A percentile compares a stretch with the other conserved stretches of the same genome.
Conservation (phyloP, 2,113 vertebrate species). For the Turnix velox region DNA sequence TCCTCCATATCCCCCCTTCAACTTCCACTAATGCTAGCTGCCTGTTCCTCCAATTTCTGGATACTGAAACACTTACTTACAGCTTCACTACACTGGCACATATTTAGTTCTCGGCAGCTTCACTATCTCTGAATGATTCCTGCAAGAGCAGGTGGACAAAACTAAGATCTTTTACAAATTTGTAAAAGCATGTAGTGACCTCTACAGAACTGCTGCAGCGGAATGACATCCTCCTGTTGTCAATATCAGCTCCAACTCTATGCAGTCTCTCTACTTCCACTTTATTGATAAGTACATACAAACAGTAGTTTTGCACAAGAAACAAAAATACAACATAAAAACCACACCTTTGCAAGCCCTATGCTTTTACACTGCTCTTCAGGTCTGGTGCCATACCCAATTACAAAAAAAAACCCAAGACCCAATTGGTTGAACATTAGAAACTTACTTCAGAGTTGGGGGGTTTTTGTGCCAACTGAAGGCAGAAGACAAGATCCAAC, state of each 20-base stretch:
- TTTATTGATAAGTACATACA: not conserved
- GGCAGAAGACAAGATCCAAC: not conserved
- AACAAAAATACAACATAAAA: not conserved
- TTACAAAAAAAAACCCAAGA: not conserved
- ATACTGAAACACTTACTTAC: not conserved
- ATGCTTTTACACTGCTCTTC: not conserved
- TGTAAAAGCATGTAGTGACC: not conserved
- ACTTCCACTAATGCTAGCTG: not conserved
- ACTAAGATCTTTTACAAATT: not conserved
- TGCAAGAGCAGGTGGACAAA: not conserved
- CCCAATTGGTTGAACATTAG: not conserved
- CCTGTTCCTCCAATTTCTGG: not conserved
- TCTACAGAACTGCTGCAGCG: not conserved
- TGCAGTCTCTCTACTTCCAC: not conserved
- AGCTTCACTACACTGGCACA: accelerated
- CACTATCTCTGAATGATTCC: not conserved
- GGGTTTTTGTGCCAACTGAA: not conserved
- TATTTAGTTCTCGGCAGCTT: not conserved
- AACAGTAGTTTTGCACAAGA: not conserved
- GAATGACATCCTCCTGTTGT: not conserved
- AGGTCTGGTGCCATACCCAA: not conserved
- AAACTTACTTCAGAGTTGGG: not conserved
- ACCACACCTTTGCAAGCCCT: not conserved
- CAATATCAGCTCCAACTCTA: not conserved
- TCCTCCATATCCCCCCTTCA: not conserved